These are phyloP conservation scores for Metridium senile DNA, from an alignment of 92 coral and sea anemone species.

Conservation along the genomic window DNA sequence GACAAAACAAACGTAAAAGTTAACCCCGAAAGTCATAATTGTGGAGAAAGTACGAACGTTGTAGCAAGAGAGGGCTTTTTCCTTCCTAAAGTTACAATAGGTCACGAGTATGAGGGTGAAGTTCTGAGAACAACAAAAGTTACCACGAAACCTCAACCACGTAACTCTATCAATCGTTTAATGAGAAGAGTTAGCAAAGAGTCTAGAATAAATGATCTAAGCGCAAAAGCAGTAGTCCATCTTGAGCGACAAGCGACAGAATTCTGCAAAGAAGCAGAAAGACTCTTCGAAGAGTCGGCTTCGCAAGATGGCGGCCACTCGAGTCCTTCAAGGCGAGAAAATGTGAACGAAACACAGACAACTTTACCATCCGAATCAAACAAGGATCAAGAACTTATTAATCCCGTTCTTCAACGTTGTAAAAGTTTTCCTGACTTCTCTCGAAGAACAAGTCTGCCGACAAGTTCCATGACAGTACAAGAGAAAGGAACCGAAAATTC, in stretches of 20 bases:
- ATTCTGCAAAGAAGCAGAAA: constrained; percentile 56
- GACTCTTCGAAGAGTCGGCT: constrained; percentile 36
- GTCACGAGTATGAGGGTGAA: constrained; percentile 43
- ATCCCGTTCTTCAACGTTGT: background rate
- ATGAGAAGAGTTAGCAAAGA: constrained; percentile 35
- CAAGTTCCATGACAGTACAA: background rate
- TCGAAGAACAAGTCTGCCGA: constrained; percentile 4
- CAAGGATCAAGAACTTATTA: background rate
- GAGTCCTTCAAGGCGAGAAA: background rate
- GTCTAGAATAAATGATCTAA: constrained; percentile 31
- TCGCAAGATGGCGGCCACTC: no score
- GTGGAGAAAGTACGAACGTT: constrained; percentile 15
- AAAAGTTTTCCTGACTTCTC: constrained; percentile 19
- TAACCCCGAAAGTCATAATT: background rate
- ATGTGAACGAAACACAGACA: background rate
- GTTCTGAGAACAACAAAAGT: constrained; percentile 29
- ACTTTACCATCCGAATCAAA: background rate
- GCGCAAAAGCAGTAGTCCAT: constrained; percentile 22
- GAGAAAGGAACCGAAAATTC: background rate
- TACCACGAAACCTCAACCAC: constrained; percentile 13
- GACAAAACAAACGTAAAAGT: constrained; percentile 4
- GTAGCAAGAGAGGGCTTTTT: constrained; percentile 36
- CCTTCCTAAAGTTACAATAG: constrained; percentile 57
- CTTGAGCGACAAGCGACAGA: constrained; percentile 51
- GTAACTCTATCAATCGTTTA: constrained; percentile 10